Conservation (phyloP, 37 sponge, comb jelly and placozoan genomes). For the Haliclona indistincta region DNA sequence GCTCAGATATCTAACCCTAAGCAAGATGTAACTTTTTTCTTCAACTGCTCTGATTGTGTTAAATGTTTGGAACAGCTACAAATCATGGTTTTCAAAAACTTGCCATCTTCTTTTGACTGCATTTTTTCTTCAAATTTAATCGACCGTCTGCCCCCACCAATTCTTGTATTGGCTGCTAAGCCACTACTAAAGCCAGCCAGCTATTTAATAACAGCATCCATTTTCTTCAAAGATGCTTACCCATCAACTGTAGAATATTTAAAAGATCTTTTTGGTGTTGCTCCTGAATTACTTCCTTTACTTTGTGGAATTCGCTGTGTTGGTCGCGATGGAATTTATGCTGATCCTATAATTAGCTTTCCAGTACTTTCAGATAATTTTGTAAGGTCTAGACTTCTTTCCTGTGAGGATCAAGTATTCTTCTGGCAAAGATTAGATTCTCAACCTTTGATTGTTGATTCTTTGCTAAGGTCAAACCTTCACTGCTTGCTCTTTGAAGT, state of each 20-base stretch:
- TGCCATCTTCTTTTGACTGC: conserved; percentile 6
- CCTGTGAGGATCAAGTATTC: no score
- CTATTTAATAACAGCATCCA: conserved; percentile 14
- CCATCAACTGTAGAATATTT: conserved; percentile 3
- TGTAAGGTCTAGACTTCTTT: no score
- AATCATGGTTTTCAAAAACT: no score
- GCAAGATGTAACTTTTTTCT: neutral
- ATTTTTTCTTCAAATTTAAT: conserved; percentile 42
- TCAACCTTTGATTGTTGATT: neutral
- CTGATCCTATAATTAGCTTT: neutral
- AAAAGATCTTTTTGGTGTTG: conserved; percentile 16
- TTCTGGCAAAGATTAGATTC: neutral
- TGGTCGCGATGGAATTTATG: conserved; percentile 19
- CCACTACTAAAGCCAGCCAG: conserved; percentile 30
- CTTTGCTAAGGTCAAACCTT: neutral
- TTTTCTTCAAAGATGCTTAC: neutral
- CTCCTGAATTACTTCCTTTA: conserved; percentile 10
- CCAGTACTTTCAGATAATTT: neutral
- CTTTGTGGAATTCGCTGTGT: conserved; percentile 33
- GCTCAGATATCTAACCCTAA: neutral
- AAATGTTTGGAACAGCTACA: neutral
- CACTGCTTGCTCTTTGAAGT: neutral
- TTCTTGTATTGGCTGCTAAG: conserved; percentile 13
- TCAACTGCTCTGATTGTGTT: neutral
- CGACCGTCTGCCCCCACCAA: conserved; percentile 27